These are phyloP conservation scores for Brienomyrus brachyistius DNA, from an alignment of 2,113 vertebrate genomes.

Conservation along the genomic window DNA sequence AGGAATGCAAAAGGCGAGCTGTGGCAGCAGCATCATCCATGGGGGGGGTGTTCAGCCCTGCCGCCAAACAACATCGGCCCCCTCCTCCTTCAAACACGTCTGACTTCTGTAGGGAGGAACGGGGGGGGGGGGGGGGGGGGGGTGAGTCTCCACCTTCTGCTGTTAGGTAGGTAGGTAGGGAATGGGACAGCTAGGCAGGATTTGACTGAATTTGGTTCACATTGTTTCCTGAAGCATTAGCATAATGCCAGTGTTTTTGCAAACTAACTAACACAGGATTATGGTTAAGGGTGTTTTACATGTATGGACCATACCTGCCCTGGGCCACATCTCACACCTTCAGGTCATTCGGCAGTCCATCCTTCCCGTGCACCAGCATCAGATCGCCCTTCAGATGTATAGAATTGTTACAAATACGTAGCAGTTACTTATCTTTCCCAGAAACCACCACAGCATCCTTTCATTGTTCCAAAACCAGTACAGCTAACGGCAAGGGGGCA, in stretches of 20 bases:
- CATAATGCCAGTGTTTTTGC: neutral
- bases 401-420: neutral
- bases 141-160: neutral
- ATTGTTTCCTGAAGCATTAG: neutral
- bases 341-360: neutral
- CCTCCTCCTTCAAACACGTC: neutral
- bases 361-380: neutral
- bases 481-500: neutral
- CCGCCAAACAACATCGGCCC: no score
- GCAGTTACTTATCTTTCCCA: neutral
- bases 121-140: neutral
- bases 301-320: neutral
- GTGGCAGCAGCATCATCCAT: neutral
- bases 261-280: neutral
- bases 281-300: neutral
- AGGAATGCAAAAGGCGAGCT: constrained; percentile 37
- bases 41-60: neutral
- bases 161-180: no score
- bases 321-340: neutral
- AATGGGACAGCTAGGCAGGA: neutral
- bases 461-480: neutral
- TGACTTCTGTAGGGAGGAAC: neutral
- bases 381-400: neutral
- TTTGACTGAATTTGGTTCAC: neutral
- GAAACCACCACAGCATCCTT: neutral